Evolutionary conservation across 2,888 invertebrate species (phyloP).

Genomic region (Busseola fusca): DNA sequence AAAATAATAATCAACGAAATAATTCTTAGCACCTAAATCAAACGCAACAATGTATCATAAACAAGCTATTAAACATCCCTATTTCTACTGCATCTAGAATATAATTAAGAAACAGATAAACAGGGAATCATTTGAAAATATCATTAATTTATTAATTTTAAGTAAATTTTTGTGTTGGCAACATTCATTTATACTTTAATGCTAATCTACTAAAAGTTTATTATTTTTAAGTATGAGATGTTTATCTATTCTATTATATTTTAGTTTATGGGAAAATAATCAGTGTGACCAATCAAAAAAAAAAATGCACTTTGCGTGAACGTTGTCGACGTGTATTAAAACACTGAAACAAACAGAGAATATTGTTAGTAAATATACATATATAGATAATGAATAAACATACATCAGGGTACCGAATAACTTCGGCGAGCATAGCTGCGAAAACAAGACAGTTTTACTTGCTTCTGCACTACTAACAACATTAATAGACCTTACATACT

Average conservation of each 20-base stretch:
- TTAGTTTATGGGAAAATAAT: not conserved
- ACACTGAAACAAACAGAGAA: not conserved
- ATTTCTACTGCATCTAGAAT: not conserved
- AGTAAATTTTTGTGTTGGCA: no score
- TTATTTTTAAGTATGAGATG: not conserved
- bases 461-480: not conserved
- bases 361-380: not conserved
- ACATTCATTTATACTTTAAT: not conserved
- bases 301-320: not conserved
- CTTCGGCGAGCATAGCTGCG: not conserved
- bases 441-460: not conserved
- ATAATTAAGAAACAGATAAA: not conserved
- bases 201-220: not conserved
- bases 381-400: not conserved
- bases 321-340: not conserved
- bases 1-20: conserved; percentile 12
- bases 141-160: not conserved
- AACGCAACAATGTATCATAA: not conserved
- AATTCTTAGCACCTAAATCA: conserved; percentile 26
- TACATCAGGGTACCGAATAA: not conserved
- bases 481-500: no score
- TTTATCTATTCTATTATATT: not conserved
- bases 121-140: not conserved
- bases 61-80: conserved; percentile 1
- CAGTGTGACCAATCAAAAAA: not conserved